These are phyloP conservation scores for Calyptommatus sinebrachiatus DNA, from an alignment of 2,113 vertebrate species.

Conservation along the genomic window DNA sequence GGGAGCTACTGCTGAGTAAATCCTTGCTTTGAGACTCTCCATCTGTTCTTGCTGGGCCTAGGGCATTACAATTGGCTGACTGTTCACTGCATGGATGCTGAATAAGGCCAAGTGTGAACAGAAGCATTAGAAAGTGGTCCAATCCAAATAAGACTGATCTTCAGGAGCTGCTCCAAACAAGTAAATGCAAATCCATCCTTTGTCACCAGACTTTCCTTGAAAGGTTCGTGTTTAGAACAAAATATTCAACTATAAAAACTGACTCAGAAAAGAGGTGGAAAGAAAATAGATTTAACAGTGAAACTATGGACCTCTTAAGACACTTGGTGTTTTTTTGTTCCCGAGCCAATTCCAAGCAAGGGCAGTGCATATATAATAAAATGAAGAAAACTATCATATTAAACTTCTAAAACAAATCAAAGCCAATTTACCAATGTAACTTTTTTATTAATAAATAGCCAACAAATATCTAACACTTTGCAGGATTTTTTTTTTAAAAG, in stretches of 20 bases:
- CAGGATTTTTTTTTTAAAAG: constrained; percentile 35
- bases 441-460: not conserved
- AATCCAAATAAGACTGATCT: no score
- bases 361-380: not conserved
- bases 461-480: not conserved
- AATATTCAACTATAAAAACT: not conserved
- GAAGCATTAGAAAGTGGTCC: no score
- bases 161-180: no score
- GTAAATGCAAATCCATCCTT: no score
- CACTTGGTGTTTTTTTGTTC: not conserved
- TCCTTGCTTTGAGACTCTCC: no score
- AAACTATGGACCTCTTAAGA: not conserved
- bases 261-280: not conserved
- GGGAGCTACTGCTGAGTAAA: no score
- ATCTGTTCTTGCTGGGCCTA: no score
- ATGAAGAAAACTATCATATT: not conserved
- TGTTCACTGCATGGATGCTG: no score
- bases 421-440: not conserved
- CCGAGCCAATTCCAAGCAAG: not conserved
- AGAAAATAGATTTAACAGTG: not conserved
- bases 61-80: no score
- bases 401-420: not conserved
- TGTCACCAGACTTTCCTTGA: not conserved
- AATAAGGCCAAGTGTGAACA: no score
- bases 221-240: not conserved